Evolutionary conservation across 2,113 vertebrate species (phyloP), one percentile per base, ranked within the genome.

Genomic region (Setophaga kirtlandii): DNA sequence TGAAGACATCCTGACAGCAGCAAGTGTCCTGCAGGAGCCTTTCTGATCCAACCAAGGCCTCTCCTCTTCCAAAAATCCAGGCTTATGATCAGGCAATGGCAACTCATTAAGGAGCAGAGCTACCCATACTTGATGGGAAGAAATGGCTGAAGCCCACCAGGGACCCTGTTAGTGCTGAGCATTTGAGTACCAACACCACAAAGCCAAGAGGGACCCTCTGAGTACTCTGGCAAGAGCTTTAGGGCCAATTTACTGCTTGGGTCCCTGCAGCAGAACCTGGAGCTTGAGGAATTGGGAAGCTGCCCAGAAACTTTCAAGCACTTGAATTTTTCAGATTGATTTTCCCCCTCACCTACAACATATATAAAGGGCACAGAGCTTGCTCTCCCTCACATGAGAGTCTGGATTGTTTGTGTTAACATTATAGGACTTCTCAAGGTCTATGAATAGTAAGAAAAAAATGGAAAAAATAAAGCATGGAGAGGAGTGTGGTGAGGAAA

Each of bases 261-360:
- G 71, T 94, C 74, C 50, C 53, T 64, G n/a, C 10, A 89, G 87
- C 60, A 76, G 46, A 89, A 58, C 49, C 68, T 78, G 44, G 73
- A 89, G 58, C 74, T 68, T 73, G 65, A 64, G 74, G 84, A 95
- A 58, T 13, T 95, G 87, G 89, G 67, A 94, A 46, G n/a, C 42
- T 89, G 89, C 89, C 93, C 87, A 79, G 91, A 95, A 95, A 84
- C 70, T 84, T 89, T 65, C 77, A 89, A 96, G 86, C 24, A 25
- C 60, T 94, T 82, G 39, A 28, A 56, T 70, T 83, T 71, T 75
- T 91, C 44, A 68, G 47, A 87, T 44, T 63, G 69, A 87, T 91
- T 81, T 90, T 5, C 7, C 37, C 41, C 7, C 30, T 83, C 42
- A 62, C 21, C 13, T 56, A 24, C 37, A 58, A 74, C 63, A 88